These are phyloP conservation scores for Origma solitaria DNA, from an alignment of 2,113 vertebrate genomes.

Conservation along the genomic window DNA sequence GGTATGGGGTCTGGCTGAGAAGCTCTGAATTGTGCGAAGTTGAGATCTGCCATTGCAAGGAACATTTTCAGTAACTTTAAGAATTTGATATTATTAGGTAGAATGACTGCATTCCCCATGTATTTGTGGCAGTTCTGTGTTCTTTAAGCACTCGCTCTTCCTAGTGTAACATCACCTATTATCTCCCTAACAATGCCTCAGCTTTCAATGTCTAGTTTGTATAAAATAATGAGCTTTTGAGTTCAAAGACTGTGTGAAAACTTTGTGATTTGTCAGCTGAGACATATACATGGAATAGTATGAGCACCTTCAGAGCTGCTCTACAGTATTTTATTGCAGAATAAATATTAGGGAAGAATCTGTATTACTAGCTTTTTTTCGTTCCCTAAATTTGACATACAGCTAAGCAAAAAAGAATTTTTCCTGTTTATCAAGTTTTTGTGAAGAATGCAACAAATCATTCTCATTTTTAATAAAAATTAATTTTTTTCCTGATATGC, in stretches of 20 bases:
- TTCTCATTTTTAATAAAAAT: neutral
- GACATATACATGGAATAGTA: neutral
- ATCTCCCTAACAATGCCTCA: slow-evolving; percentile 3
- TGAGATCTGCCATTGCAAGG: neutral
- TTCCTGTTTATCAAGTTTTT: neutral
- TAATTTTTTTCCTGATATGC: neutral
- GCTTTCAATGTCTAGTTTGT: neutral
- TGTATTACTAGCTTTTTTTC: neutral
- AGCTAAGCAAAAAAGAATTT: neutral
- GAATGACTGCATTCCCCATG: neutral
- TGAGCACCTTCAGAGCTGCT: neutral
- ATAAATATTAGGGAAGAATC: neutral
- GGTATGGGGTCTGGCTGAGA: neutral
- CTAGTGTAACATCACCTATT: neutral
- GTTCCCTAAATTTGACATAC: neutral
- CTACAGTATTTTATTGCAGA: neutral
- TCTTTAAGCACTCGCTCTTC: neutral
- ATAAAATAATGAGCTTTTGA: neutral
- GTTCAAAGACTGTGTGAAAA: slow-evolving; percentile 12
- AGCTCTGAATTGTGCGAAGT: neutral
- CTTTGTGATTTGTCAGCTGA: neutral
- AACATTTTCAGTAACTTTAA: neutral
- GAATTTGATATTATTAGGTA: neutral
- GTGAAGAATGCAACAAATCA: neutral
- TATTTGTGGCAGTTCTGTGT: neutral